Evolutionary conservation across 1,140 invertebrate species (phyloP).

Genomic region (Zaprionus kolodkinae): DNA sequence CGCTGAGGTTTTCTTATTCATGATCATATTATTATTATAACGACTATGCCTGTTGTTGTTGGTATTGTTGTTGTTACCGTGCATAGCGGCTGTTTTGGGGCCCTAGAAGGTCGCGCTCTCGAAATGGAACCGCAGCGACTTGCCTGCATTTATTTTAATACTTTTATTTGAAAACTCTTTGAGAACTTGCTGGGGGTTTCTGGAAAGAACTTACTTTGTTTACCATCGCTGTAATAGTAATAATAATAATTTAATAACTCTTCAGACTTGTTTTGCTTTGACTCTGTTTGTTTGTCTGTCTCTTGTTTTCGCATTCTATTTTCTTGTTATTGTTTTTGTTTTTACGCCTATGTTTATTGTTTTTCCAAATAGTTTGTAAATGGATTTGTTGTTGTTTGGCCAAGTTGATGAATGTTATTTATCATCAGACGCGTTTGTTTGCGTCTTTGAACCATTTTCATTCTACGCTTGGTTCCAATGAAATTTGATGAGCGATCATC

Average conservation of each 20-base stretch:
- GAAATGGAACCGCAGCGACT: neutral
- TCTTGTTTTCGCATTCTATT: neutral
- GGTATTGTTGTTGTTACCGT: slow-evolving; percentile 3
- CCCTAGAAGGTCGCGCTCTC: slow-evolving; percentile 39
- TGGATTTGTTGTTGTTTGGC: slow-evolving; percentile 4
- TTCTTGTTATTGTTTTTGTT: neutral
- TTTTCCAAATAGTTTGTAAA: slow-evolving; percentile 14
- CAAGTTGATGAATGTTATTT: slow-evolving; percentile 29
- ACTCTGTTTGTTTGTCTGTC: neutral
- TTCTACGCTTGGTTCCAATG: slow-evolving; percentile 43
- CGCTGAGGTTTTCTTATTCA: slow-evolving; percentile 21
- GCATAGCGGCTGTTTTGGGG: slow-evolving; percentile 15
- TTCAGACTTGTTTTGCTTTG: neutral
- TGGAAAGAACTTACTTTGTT: neutral
- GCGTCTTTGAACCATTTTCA: slow-evolving; percentile 43
- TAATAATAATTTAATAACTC: too few species aligned
- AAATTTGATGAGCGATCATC: slow-evolving; percentile 48
- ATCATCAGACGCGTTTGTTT: too few species aligned
- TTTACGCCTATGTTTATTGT: neutral
- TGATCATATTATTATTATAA: slow-evolving; percentile 16
- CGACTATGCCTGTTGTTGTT: slow-evolving; percentile 6
- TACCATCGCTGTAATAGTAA: neutral
- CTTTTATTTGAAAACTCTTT: too few species aligned
- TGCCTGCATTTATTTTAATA: neutral
- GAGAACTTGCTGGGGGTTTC: neutral